Base-by-base conservation (phyloP, 2,888 invertebrate genomes). In the Xestia c-nigrum region DNA sequence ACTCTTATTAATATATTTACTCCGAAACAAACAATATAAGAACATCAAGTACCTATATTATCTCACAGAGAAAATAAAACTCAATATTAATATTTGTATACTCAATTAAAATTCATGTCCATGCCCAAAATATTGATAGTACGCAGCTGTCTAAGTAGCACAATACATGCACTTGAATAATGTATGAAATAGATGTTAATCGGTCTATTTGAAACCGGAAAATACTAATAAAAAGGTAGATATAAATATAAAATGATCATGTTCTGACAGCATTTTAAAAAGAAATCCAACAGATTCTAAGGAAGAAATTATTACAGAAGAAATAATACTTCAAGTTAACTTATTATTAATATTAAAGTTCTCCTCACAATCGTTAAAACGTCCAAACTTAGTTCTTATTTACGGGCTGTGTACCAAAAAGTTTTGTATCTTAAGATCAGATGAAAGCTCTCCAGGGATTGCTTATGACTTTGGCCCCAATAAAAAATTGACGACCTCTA, bases 351-450 rank as follows among this genome's bases (percentile, higher is more conserved):
- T 12, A n/a, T 40, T 24, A 21, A 69, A 80, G 9, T 12, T 59
- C 47, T 78, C 31, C 46, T 38, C 63, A n/a, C 14, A 64, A 65
- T 63, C 16, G 19, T 72, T 57, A 66, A 75, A 68, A 57, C 40
- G 59, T 73, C 65, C 12, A 55, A 85, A 59, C 65, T 76, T 73
- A 43, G 73, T 55, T 74, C 52, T 72, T 78, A 73, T 85, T 81
- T 76, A 63, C 52, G 46, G 65, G 74, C 67, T 61, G 59, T 75
- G 73, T 31, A 52, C 24, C 61, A 72, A 59, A 72, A 84, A 82
- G 76, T 86, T 87, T 76, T 65, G 73, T 80, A 71, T 81, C 50
- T 31, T 46, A 75, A 66, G 74, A 87, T 87, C 65, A 74, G 74
- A 73, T 64, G 63, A 78, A 65, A 52, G 61, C 74, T 70, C 74